Evolutionary conservation across 2,797 vertebrate genomes (phyloP), one percentile per base, ranked within the genome.

Genomic region (Gephyroberyx darwinii): DNA sequence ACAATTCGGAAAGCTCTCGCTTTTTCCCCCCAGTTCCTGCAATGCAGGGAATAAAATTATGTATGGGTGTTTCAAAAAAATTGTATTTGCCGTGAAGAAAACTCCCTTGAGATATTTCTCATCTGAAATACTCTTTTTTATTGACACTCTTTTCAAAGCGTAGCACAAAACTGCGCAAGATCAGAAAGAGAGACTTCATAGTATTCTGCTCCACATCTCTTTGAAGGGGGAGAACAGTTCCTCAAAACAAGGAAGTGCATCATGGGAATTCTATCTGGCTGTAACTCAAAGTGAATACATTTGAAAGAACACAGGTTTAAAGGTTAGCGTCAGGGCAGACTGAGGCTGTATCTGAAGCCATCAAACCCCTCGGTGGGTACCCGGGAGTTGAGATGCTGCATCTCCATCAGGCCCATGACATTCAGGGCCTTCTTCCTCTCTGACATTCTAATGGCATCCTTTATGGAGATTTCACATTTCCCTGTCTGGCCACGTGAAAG

Each of bases 381-480:
- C 47, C 50, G 64, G 50, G 70, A 69, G 82, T 64, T 52, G 60
- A 81, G 79, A 66, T 65, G 75, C 73, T 12, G 73, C 69, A 30
- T 83, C 78, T 79, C 81, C 86, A 70, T 83, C 88, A 86, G 77
- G 60, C 37, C 60, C 0, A 45, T 87, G 90, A 89, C 86, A 89
- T 90, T 91, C 84, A 86, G 51, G 66, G 52, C 77, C 74, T 79
- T 82, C 78, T 65, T 64, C 66, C 75, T 76, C 71, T 60, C 71
- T 88, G 88, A 87, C 88, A 86, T 91, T 88, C 78, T 83, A 86
- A 89, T 85, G 69, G 78, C 85, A 71, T 86, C 78, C 82, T 81
- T 85, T 79, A 84, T 83, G 75, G 83, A 85, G 88, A 91, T 89
- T 89, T 86, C 86, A 86, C 74, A 85, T 90, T 86, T 84, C 47